Base-by-base conservation (phyloP, 2,888 invertebrate genomes). In the Drosophila subsilvestris region DNA sequence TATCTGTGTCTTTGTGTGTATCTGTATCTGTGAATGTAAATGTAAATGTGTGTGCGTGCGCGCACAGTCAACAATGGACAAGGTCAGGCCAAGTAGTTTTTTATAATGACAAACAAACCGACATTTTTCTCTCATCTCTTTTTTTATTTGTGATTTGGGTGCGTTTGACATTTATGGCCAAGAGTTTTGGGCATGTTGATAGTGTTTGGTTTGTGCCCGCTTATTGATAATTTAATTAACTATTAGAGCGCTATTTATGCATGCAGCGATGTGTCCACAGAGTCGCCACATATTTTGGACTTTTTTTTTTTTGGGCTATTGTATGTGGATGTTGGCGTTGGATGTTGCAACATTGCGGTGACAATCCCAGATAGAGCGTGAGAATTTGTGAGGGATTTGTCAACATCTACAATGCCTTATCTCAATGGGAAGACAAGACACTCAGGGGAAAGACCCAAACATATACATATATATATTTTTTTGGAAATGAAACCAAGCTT, bases 1-100 rank as follows among this genome's bases (percentile, higher is more conserved):
- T 72, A 43, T 56, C 54, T 47, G 29, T 43, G 51, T 43, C 10
- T 0, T 49, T 42, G 25, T 20, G 27, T 29, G 17, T 70, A 32
- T 56, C 50, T 45, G 29, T 43, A 48, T 42, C 37, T 54, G 47
- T 63, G 49, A 44, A 49, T 32, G 32, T 32, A 10, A 32, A 32
- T 6, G 6, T 37, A 14, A 4, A 5, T 65, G 62, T 63, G 58
- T 50, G 59, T 63, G 79, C 65, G 70, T 22, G 22, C 76, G 67
- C 54, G 66, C 65, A 84, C 75, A 79, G 80, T 73, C 79, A 85
- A 86, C 85, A 86, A 82, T 85, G 83, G 78, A 77, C 86, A 86
- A 86, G 86, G 86, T 86, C 86, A 84, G 83, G 65, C 80, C 83
- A 79, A 62, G 72, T 66, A 74, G 76, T 79, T 85, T 82, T 84